Evolutionary conservation across 2,797 vertebrate genomes (phyloP), one percentile per base, ranked within the genome.

Genomic region (Agapornis canus): DNA sequence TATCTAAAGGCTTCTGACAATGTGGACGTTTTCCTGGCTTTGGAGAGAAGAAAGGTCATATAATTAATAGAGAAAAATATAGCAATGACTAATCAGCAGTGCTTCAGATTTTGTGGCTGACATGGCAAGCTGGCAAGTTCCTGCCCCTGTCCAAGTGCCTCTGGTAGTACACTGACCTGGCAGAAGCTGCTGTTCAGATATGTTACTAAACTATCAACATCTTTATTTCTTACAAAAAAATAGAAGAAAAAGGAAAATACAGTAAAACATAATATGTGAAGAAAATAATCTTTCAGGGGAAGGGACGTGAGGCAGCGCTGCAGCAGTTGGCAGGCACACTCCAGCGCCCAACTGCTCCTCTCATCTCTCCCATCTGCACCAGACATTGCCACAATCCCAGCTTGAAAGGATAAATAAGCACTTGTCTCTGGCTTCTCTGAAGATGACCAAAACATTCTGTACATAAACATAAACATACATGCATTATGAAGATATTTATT

Each of bases 11-110:
- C 47, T 63, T 84, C 43, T 90, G 83, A 75, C 70, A 90, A 83
- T 0, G 0, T 37, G 83, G 90, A 73, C 39, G 6, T 89, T 93
- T 95, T 82, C 66, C 85, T 91, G 90, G 90, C 85, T 81, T 66
- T 76, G 59, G 63, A 73, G 85, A 92, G 73, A 66, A 64, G 71
- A 82, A 85, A 93, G 56, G 59, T 77, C 43, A 25, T 20, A 32
- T 59, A 93, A 88, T 90, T 94, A 92, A 81, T 12, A 89, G 81
- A 68, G 72, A n/a, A 69, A 92, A 94, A 88, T 69, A 69, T 0
- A 72, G 83, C 83, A 66, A 43, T 29, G 48, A 42, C 63, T 81
- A 21, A 86, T 76, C 73, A 92, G 81, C 89, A 91, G 10, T 75
- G 79, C 89, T 85, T 91, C 89, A 87, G 75, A 70, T 90, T 72